phyloP scores from a whole-genome alignment of 2,888 invertebrate genomes.

The Noctua janthina region DNA sequence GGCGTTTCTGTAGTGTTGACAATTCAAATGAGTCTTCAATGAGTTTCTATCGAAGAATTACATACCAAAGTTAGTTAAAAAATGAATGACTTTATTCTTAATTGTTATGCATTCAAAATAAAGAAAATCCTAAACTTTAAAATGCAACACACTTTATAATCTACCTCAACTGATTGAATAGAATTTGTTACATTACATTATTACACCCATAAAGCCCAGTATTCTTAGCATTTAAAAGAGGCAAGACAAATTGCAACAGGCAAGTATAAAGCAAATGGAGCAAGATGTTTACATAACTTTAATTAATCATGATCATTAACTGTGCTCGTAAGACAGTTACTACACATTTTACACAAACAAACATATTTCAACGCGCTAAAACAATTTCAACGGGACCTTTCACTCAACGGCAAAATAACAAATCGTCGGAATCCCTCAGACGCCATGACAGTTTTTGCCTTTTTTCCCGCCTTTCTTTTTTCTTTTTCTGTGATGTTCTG shows the following conservation, averaged over 20 bases:
- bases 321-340: conserved; percentile 34
- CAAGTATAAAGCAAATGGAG: conserved; percentile 42
- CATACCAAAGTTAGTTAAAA: background rate
- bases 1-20: background rate
- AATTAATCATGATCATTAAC: conserved; percentile 52
- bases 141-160: background rate
- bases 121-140: background rate
- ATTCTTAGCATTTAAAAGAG: conserved; percentile 16
- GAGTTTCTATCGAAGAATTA: background rate
- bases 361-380: conserved; percentile 57
- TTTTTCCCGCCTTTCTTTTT: conserved; percentile 56
- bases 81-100: background rate
- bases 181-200: background rate
- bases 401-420: conserved; percentile 64
- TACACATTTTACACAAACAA: conserved; percentile 42
- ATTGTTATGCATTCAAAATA: background rate
- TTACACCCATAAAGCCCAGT: background rate
- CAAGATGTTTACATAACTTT: conserved; percentile 49
- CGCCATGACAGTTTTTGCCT: conserved; percentile 66
- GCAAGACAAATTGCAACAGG: conserved; percentile 32
- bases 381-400: conserved; percentile 60
- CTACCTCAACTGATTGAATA: background rate
- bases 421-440: conserved; percentile 54
- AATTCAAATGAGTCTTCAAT: background rate
- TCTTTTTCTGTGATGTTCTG: conserved; percentile 55